phyloP scores from a whole-genome alignment of 2,113 vertebrate genomes.

The Lampris megalopsis region DNA sequence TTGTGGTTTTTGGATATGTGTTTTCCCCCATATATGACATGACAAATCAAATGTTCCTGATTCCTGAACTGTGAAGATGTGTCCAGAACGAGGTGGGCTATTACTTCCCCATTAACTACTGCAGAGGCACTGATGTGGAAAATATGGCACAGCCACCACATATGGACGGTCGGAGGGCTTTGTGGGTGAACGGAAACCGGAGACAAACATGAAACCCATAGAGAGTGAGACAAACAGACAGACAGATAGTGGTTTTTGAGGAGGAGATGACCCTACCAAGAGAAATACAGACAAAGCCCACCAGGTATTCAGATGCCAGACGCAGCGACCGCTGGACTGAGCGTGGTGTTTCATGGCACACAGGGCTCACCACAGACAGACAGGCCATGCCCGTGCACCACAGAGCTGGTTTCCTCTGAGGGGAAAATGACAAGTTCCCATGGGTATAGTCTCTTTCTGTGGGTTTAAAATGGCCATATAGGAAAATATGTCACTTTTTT shows the following conservation, averaged over 20 bases:
- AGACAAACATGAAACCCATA: not conserved
- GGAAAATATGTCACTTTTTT: not conserved
- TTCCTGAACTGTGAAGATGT: too few species aligned
- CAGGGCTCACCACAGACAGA: not conserved
- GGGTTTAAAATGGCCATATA: conserved; percentile 16
- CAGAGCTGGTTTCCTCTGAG: conserved; percentile 6
- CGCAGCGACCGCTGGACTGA: conserved; percentile 23
- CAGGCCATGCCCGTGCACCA: conserved; percentile 12
- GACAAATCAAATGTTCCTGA: too few species aligned
- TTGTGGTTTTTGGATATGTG: too few species aligned
- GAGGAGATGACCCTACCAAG: conserved; percentile 34
- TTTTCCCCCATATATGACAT: too few species aligned
- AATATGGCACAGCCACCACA: conserved; percentile 27
- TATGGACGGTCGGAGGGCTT: not conserved
- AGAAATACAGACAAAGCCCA: conserved; percentile 33
- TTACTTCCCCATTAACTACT: conserved; percentile 39
- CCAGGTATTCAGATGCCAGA: conserved; percentile 28
- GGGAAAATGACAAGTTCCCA: conserved; percentile 22
- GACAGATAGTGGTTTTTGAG: conserved; percentile 3
- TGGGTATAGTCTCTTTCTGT: not conserved
- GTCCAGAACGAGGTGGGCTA: too few species aligned
- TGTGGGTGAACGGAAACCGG: too few species aligned
- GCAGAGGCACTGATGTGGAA: conserved; percentile 44
- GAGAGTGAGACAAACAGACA: not conserved
- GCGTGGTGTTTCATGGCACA: conserved; percentile 1